Percentiles rank a stretch among this genome's conserved stretches.
Evolutionary conservation across 2,113 vertebrate genomes (phyloP).

Genomic region (Tylochromis polylepis): DNA sequence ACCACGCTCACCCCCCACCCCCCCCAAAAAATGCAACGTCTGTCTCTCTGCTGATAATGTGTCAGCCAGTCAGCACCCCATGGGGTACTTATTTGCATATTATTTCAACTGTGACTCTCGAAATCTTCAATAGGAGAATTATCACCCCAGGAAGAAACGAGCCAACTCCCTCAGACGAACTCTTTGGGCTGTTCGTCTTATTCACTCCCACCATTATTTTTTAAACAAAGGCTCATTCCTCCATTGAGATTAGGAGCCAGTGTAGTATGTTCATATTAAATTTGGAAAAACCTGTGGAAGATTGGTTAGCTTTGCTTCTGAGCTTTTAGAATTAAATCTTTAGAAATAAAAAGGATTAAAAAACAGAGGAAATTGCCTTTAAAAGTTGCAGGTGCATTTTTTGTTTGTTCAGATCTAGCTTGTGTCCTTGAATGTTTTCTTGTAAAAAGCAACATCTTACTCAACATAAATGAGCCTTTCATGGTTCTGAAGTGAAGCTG

Average conservation of each 20-base stretch:
- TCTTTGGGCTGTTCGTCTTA: constrained; percentile 28
- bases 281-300: neutral
- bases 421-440: neutral
- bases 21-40: constrained; percentile 30
- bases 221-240: constrained; percentile 49
- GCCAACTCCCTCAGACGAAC: constrained; percentile 25
- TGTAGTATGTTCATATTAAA: constrained; percentile 16
- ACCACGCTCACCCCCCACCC: constrained; percentile 41
- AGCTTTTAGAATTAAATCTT: neutral
- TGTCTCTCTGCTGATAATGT: constrained; percentile 73
- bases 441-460: neutral
- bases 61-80: constrained; percentile 52
- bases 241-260: constrained; percentile 5
- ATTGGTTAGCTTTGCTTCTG: neutral
- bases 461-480: neutral
- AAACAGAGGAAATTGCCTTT: neutral
- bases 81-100: constrained; percentile 73
- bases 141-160: constrained; percentile 56
- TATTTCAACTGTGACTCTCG: constrained; percentile 55
- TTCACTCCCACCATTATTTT: neutral
- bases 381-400: neutral
- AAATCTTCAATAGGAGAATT: constrained; percentile 71
- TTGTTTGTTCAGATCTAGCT: neutral
- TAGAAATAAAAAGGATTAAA: neutral
- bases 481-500: neutral